Percentiles rank a stretch among this genome's conserved stretches.
These are phyloP conservation scores for Clarias laeviceps DNA, from an alignment of 2,797 vertebrate genomes.

Conservation along the genomic window DNA sequence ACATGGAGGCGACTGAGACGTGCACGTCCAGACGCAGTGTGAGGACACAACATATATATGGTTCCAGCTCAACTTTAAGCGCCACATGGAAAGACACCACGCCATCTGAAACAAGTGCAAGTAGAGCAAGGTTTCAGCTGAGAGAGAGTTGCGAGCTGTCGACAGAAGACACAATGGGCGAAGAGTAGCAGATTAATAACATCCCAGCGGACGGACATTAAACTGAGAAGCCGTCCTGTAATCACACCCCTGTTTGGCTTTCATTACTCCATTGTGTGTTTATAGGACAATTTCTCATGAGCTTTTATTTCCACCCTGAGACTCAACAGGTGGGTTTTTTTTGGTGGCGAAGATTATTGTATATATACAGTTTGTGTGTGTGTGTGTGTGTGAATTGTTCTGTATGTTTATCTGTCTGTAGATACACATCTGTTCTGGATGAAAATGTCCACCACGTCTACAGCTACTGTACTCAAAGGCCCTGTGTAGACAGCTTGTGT, in stretches of 20 bases:
- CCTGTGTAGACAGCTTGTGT: constrained; percentile 1
- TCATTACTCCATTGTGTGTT: neutral
- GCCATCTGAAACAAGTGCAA: constrained; percentile 11
- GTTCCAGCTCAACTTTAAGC: neutral
- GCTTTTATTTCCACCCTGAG: neutral
- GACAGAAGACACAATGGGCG: neutral
- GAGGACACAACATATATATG: constrained; percentile 17
- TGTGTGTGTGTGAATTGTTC: neutral
- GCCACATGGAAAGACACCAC: neutral
- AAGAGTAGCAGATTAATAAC: constrained; percentile 43
- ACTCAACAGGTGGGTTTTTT: neutral
- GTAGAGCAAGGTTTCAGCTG: neutral
- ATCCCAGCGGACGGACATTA: constrained; percentile 15
- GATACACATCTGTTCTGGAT: constrained; percentile 4
- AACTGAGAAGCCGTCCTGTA: constrained; percentile 5
- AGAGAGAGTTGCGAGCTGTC: constrained; percentile 9
- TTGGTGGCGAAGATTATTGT: neutral
- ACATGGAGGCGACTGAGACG: constrained; percentile 14
- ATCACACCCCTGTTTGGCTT: neutral
- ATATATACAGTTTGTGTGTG: neutral
- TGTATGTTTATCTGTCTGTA: neutral
- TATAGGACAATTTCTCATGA: neutral
- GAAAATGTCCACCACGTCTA: neutral
- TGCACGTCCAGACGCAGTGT: neutral
- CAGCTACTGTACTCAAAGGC: constrained; percentile 2